Evolutionary conservation across 2,888 invertebrate species (phyloP).

Genomic region (Tanypteryx hageni): DNA sequence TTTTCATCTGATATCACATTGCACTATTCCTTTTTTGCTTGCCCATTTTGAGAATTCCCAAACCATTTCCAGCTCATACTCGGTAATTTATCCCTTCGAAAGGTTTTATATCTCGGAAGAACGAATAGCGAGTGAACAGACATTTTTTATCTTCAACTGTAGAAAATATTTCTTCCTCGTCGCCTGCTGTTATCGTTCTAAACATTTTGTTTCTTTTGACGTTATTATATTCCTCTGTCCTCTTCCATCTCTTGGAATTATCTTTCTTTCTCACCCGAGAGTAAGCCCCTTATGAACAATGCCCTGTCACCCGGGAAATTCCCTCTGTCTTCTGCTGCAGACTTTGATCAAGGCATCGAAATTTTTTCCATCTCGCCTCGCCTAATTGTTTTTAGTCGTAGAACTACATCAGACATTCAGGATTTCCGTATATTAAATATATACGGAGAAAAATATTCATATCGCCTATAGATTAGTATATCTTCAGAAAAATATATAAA

Average conservation of each 20-base stretch:
- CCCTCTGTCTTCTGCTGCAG: neutral
- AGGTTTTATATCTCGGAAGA: neutral
- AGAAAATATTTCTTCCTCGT: neutral
- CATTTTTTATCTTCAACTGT: neutral
- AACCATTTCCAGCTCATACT: neutral
- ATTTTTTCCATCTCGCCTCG: neutral
- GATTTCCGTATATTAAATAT: no score
- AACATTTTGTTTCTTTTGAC: neutral
- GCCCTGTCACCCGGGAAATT: neutral
- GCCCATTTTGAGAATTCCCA: neutral
- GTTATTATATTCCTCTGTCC: neutral
- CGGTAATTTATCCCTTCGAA: neutral
- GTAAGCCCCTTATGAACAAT: neutral
- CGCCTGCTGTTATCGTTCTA: neutral
- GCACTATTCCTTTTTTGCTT: no score
- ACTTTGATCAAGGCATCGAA: neutral
- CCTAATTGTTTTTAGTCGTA: neutral
- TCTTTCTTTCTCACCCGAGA: neutral
- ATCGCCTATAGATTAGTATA: no score
- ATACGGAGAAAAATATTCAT: no score
- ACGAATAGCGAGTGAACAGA: neutral
- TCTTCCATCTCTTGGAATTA: neutral
- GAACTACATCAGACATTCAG: no score
- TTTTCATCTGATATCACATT: neutral
- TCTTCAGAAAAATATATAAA: no score